Conservation (phyloP, 1,140 invertebrate genomes). For the Acromyrmex echinatior region DNA sequence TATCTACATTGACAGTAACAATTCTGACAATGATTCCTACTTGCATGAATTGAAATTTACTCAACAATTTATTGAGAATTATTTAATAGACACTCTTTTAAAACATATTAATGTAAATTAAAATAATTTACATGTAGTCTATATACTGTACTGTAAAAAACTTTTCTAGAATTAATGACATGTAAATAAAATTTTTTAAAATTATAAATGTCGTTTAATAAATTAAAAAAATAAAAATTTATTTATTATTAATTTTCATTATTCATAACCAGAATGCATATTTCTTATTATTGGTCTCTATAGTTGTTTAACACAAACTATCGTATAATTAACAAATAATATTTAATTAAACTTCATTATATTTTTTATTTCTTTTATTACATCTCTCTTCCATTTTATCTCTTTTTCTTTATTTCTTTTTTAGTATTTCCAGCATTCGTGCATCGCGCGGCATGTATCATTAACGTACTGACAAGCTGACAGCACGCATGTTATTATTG, state of each 20-base stretch:
- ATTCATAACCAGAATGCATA: not conserved
- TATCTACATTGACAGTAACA: not conserved
- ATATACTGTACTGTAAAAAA: not conserved
- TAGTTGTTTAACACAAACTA: not conserved
- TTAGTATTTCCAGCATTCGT: not conserved
- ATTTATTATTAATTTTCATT: not conserved
- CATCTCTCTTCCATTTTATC: not conserved
- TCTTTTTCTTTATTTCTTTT: not conserved
- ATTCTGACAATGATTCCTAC: no score
- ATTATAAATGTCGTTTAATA: not conserved
- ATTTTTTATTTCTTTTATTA: not conserved
- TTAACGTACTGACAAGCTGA: not conserved
- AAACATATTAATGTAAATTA: slow-evolving; percentile 8
- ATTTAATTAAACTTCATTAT: not conserved
- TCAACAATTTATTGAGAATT: not conserved
- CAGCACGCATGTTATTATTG: slow-evolving; percentile 62
- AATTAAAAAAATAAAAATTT: not conserved
- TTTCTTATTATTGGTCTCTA: not conserved
- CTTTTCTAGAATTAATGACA: not conserved
- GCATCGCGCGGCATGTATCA: not conserved
- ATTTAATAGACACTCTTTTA: not conserved
- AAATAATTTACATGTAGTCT: not conserved
- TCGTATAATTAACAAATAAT: not conserved
- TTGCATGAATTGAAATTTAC: not conserved
- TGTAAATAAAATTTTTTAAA: not conserved